Evolutionary conservation across 2,797 vertebrate species (phyloP), one percentile per base, ranked within the genome.

Genomic region (Tarsius wallacei): DNA sequence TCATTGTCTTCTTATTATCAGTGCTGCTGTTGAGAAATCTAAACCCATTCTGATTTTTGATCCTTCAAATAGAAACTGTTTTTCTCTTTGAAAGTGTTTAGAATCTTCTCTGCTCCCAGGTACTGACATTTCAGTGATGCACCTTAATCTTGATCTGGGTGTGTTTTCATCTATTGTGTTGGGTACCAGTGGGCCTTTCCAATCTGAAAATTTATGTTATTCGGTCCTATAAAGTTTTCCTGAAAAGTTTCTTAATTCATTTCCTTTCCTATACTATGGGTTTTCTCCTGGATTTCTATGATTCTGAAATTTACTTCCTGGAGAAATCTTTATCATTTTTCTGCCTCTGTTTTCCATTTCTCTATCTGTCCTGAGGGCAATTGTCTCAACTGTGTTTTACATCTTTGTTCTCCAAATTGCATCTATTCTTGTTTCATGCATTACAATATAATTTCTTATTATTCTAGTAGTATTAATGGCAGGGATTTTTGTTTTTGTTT

Each of bases 401-500:
- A 70, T 84, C 87, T 93, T 81, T 78, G 61, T 76, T 87, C 49
- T 47, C 64, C 28, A 76, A 80, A 87, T 93, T 90, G 31, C 7
- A 77, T 90, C 14, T 31, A 0, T 86, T 89, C 76, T 93, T 87
- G 16, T 92, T 74, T 95, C 61, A 68, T 71, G 55, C n/a, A 42
- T 70, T 87, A 4, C 17, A 91, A 47, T 93, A 68, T 59, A 93
- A 76, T 94, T 87, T 84, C 33, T 85, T 91, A 80, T 63, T 85
- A 51, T 92, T 74, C 22, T 92, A 93, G 84, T 84, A 90, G 84
- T 70, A 82, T 91, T 76, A 94, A 91, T 84, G 42, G 11, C 16
- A 83, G 70, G 7, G 22, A 14, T 89, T 82, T 93, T 70, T 33
- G 16, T 14, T 84, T 88, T 64, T 22, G 4, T 77, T 57, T 73